A percentile compares a stretch with the other conserved stretches of the same genome.
phyloP scores from a whole-genome alignment of 2,797 vertebrate species.

The Sebastes taczanowskii region DNA sequence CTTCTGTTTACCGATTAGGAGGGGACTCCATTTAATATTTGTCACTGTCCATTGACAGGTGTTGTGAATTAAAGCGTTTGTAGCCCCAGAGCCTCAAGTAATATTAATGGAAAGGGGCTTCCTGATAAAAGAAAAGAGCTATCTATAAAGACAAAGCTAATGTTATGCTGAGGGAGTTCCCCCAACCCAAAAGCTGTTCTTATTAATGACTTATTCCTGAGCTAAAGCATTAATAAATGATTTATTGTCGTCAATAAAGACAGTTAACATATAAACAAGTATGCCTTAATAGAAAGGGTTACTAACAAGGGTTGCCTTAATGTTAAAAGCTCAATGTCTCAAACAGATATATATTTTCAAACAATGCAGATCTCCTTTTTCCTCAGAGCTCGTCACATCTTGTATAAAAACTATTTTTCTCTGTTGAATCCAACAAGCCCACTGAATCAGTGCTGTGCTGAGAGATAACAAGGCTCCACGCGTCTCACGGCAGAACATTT shows the following conservation, averaged over 20 bases:
- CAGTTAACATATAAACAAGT: neutral
- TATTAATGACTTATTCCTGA: neutral
- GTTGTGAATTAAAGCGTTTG: no score
- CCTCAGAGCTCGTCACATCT: neutral
- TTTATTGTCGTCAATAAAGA: neutral
- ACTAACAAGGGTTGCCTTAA: neutral
- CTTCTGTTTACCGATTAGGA: no score
- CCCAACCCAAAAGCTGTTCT: neutral
- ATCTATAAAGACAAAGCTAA: neutral
- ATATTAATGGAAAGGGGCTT: neutral
- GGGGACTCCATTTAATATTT: no score
- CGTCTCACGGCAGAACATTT: neutral
- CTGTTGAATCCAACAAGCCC: neutral
- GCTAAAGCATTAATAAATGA: neutral
- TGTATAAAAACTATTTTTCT: neutral
- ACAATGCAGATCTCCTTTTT: neutral
- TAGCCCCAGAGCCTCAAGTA: no score
- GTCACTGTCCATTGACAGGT: no score
- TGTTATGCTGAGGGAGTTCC: neutral
- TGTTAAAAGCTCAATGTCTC: neutral
- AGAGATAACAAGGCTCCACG: conserved; percentile 18
- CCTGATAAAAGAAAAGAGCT: neutral
- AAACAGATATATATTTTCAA: neutral
- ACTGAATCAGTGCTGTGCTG: conserved; percentile 2
- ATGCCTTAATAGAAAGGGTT: neutral